These are phyloP conservation scores for Ariopsis seemanni DNA, from an alignment of 2,113 vertebrate genomes.

Conservation along the genomic window DNA sequence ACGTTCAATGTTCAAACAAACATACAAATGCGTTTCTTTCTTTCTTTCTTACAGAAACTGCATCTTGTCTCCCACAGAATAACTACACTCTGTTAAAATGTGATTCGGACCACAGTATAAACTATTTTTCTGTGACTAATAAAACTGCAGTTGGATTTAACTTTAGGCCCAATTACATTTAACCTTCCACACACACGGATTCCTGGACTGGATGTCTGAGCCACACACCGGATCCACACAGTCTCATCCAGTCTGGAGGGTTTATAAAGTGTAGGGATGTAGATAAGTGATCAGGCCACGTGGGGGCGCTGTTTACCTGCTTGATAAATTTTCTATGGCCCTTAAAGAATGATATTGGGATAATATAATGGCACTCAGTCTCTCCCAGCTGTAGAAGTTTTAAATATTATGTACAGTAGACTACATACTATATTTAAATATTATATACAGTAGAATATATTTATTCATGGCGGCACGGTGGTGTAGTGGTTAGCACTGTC, in stretches of 20 bases:
- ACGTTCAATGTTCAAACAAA: background rate
- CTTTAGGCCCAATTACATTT: background rate
- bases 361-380: background rate
- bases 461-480: too few species aligned
- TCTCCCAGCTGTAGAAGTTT: background rate
- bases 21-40: background rate
- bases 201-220: too few species aligned
- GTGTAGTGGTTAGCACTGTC: too few species aligned
- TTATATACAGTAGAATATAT: background rate
- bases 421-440: too few species aligned
- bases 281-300: background rate
- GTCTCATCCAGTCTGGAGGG: background rate
- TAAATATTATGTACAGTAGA: background rate
- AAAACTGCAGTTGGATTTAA: background rate
- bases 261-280: background rate
- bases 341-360: background rate
- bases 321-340: background rate
- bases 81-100: background rate
- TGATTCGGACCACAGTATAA: background rate
- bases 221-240: background rate
- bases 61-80: background rate
- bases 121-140: background rate
- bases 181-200: background rate
- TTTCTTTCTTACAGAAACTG: background rate
- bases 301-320: conserved; percentile 33